Evolutionary conservation across 2,888 invertebrate species (phyloP).

Genomic region (Macrosiphum euphorbiae): DNA sequence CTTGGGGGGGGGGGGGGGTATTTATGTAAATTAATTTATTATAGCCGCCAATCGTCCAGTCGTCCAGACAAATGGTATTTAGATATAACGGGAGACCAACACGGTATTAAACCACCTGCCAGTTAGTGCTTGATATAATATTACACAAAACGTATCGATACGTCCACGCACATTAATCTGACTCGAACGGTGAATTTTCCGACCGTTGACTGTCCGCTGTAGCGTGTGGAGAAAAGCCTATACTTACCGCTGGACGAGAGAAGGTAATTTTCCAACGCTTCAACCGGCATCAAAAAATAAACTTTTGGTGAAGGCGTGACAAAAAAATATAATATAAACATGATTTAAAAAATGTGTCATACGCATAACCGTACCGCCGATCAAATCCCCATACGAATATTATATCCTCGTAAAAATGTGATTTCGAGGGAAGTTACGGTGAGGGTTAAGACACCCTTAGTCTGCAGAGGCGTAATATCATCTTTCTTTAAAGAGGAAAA

Average conservation of each 20-base stretch:
- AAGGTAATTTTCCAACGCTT: background rate
- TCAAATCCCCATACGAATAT: background rate
- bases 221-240: background rate
- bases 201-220: background rate
- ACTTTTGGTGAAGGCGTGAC: background rate
- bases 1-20: background rate
- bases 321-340: background rate
- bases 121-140: background rate
- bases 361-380: background rate
- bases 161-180: background rate
- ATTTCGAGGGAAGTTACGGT: background rate
- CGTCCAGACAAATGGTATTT: background rate
- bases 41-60: background rate
- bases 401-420: background rate
- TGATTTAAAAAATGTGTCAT: slow-evolving; percentile 5
- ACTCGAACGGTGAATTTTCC: background rate
- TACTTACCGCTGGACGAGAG: background rate
- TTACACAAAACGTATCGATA: background rate
- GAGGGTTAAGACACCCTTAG: background rate
- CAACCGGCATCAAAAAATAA: background rate
- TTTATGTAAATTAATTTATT: background rate
- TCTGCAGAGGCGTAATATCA: background rate
- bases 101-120: background rate
- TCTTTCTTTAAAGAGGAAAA: background rate
- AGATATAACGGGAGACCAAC: background rate